Evolutionary conservation across 2,888 invertebrate genomes (phyloP).

Genomic region (Drosophila mulleri): DNA sequence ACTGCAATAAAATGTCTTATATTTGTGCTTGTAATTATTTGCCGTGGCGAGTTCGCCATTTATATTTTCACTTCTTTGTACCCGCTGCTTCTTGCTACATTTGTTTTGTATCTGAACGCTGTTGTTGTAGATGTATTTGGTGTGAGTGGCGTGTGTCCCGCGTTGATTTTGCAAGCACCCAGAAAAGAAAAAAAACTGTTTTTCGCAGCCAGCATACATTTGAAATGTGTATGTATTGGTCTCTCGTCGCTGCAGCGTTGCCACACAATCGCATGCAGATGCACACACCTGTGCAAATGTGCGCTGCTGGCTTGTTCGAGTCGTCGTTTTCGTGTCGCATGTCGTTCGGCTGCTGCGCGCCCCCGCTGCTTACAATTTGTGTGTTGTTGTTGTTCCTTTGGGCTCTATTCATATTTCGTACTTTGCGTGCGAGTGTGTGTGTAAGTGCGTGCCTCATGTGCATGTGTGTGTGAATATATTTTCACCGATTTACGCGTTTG

Average conservation of each 20-base stretch:
- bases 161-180: slow-evolving; percentile 27
- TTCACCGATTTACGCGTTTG: slow-evolving; percentile 44
- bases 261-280: slow-evolving; percentile 69
- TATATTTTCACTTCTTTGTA: slow-evolving; percentile 67
- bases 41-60: slow-evolving; percentile 69
- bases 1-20: slow-evolving; percentile 58
- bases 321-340: slow-evolving; percentile 29
- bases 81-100: slow-evolving; percentile 48
- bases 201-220: slow-evolving; percentile 66
- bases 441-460: slow-evolving; percentile 23
- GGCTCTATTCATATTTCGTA: slow-evolving; percentile 52
- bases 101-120: slow-evolving; percentile 32
- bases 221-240: slow-evolving; percentile 74
- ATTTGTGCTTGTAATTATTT: slow-evolving; percentile 58
- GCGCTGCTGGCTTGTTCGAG: slow-evolving; percentile 13
- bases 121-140: slow-evolving; percentile 24
- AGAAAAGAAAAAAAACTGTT: slow-evolving; percentile 40
- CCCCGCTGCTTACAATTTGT: slow-evolving; percentile 50
- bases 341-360: slow-evolving; percentile 47
- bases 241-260: slow-evolving; percentile 76
- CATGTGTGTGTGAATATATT: slow-evolving; percentile 16
- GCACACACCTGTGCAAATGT: slow-evolving; percentile 74
- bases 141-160: slow-evolving; percentile 55
- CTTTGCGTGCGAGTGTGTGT: slow-evolving; percentile 24
- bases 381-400: slow-evolving; percentile 25